Evolutionary conservation across 2,113 vertebrate genomes (phyloP).

Genomic region (Machaerirhynchus nigripectus): DNA sequence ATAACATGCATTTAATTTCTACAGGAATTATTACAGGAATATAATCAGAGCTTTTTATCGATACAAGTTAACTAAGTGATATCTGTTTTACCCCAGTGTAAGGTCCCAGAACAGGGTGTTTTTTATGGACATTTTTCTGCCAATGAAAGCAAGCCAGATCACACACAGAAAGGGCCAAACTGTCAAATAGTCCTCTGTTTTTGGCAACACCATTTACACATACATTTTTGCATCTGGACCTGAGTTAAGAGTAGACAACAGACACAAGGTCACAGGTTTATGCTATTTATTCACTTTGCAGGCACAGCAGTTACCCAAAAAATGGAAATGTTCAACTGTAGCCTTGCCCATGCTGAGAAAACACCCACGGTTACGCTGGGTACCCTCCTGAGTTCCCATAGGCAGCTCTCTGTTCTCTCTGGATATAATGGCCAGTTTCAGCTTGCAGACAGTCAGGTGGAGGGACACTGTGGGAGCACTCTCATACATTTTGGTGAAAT

Average conservation of each 20-base stretch:
- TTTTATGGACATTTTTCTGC: slow-evolving; percentile 26
- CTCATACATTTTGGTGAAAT: neutral
- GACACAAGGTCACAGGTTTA: neutral
- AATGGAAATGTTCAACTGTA: neutral
- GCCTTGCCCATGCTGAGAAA: neutral
- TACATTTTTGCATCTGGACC: neutral
- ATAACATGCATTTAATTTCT: slow-evolving; percentile 63
- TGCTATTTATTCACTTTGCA: neutral
- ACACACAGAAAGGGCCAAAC: neutral
- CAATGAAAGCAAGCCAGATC: slow-evolving; percentile 14
- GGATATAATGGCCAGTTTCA: neutral
- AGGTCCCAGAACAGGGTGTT: neutral
- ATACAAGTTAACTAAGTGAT: slow-evolving; percentile 10
- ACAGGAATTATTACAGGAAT: slow-evolving; percentile 57
- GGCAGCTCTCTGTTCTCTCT: neutral
- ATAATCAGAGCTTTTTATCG: slow-evolving; percentile 17
- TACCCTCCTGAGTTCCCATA: neutral
- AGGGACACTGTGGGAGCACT: neutral
- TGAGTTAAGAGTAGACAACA: neutral
- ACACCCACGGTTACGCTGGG: neutral
- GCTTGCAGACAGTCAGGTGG: neutral
- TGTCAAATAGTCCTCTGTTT: neutral
- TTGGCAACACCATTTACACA: neutral
- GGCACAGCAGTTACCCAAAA: neutral
- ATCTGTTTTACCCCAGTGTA: slow-evolving; percentile 3